phyloP scores from a whole-genome alignment of 2,797 vertebrate genomes.

The Galagoides demidoff region DNA sequence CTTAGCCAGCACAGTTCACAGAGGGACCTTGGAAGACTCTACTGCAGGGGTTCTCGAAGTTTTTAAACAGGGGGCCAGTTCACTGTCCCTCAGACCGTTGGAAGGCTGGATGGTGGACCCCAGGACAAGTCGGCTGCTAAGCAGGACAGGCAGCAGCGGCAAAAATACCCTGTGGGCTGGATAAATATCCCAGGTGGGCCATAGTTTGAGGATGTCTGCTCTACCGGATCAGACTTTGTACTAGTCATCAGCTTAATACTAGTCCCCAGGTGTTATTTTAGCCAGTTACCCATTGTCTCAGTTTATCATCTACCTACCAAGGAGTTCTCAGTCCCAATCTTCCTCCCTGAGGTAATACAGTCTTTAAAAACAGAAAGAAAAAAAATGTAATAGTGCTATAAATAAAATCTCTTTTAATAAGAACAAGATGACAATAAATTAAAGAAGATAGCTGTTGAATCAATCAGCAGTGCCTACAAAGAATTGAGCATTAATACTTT shows the following conservation, averaged over 20 bases:
- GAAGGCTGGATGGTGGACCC: no score
- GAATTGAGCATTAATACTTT: not conserved
- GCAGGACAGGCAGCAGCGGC: no score
- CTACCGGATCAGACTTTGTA: not conserved
- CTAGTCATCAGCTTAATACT: not conserved
- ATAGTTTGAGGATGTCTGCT: no score
- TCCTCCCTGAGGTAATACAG: not conserved
- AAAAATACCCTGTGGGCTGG: no score
- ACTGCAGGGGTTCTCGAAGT: not conserved
- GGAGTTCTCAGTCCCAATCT: not conserved
- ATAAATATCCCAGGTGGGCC: no score
- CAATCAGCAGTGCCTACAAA: not conserved
- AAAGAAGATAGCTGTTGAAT: not conserved
- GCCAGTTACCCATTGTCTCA: not conserved
- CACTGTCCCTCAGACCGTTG: no score
- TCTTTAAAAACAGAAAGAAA: not conserved
- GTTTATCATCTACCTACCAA: not conserved
- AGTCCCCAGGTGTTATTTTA: not conserved
- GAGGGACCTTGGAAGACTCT: not conserved
- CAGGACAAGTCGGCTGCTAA: no score
- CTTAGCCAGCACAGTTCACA: not conserved
- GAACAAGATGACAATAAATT: not conserved
- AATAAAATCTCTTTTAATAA: not conserved
- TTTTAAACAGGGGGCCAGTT: no score
- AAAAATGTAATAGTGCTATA: not conserved